Percentiles rank a stretch among this genome's conserved stretches.
These are phyloP conservation scores for Penelope pileata DNA, from an alignment of 2,113 vertebrate species.

Conservation along the genomic window DNA sequence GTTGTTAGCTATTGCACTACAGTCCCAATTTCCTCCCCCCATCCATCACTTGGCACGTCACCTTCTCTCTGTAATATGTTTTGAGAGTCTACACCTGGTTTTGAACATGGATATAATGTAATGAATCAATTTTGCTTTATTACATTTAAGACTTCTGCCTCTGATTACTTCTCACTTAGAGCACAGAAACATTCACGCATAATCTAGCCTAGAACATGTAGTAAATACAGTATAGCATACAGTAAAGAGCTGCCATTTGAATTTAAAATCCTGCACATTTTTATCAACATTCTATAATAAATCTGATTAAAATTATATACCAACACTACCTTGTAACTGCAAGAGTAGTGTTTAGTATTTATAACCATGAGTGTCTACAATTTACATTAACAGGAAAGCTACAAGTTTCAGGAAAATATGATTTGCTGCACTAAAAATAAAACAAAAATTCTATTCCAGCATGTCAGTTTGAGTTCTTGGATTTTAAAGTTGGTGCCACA, in stretches of 20 bases:
- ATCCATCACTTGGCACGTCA: not conserved
- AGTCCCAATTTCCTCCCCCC: fast-evolving
- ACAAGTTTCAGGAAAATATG: not conserved
- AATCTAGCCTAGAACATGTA: not conserved
- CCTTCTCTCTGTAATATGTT: not conserved
- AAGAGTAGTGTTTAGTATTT: conserved; percentile 24
- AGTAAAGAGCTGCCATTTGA: not conserved
- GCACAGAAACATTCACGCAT: not conserved
- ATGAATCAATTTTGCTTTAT: not conserved
- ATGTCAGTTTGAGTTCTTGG: not conserved
- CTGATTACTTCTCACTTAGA: not conserved
- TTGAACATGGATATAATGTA: not conserved
- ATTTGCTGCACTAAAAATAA: not conserved
- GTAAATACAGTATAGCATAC: not conserved
- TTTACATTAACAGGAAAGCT: conserved; percentile 9
- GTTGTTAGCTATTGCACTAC: not conserved
- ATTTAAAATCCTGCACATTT: conserved; percentile 18
- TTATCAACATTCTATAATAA: conserved; percentile 13
- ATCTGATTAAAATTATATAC: conserved; percentile 44
- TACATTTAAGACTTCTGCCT: not conserved
- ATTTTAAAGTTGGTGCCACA: not conserved
- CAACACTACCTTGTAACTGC: conserved; percentile 12
- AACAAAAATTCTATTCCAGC: not conserved
- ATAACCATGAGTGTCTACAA: conserved; percentile 5
- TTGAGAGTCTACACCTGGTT: not conserved